Conservation (phyloP, 2,888 invertebrate species). For the Xestia sexstrigata region DNA sequence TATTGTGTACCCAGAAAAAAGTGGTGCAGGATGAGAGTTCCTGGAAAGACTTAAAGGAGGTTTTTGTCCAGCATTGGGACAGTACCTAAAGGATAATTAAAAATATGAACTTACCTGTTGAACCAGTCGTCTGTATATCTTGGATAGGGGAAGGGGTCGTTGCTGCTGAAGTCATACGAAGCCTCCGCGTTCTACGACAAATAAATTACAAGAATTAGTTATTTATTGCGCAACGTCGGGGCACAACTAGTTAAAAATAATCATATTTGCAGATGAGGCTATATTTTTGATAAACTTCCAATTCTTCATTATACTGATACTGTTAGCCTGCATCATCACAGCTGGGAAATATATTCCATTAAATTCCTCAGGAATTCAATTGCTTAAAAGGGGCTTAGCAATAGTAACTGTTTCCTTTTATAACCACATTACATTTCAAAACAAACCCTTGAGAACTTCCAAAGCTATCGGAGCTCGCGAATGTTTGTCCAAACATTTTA, state of each 20-base stretch:
- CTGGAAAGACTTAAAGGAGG: background rate
- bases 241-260: background rate
- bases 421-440: conserved; percentile 4
- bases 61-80: background rate
- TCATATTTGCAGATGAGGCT: background rate
- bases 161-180: conserved; percentile 99
- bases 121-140: conserved; percentile 99
- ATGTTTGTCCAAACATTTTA: conserved; percentile 32
- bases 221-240: background rate
- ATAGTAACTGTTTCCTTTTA: background rate
- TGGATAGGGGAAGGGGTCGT: conserved; percentile 99
- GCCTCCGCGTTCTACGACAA: conserved; percentile 97
- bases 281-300: background rate
- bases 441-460: conserved; percentile 6
- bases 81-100: background rate
- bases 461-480: background rate
- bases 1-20: background rate
- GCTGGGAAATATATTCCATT: no score
- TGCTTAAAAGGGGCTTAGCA: background rate
- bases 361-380: no score
- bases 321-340: no score
- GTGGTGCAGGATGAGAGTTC: background rate
- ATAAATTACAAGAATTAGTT: conserved; percentile 15
- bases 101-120: conserved; percentile 95
- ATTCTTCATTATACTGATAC: no score